Percentiles rank a stretch among this genome's conserved stretches.
Evolutionary conservation across 2,888 invertebrate species (phyloP).

Genomic region (Stenotaenia linearis): DNA sequence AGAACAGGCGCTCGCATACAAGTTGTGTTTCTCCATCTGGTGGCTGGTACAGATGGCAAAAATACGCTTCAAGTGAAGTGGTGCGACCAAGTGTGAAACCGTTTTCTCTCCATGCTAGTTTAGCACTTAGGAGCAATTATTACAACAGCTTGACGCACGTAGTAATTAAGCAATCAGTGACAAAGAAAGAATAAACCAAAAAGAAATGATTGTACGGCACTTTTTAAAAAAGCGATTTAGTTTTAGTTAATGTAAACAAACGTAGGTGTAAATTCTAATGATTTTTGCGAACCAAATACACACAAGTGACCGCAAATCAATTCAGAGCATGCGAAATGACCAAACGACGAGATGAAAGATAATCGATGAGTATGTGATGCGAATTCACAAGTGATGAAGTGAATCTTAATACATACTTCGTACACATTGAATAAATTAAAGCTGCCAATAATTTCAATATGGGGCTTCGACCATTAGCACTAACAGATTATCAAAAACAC

Average conservation of each 20-base stretch:
- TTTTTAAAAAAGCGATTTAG: too few relatives aligned
- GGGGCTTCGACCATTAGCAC: background rate
- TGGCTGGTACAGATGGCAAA: slow-evolving; percentile 10
- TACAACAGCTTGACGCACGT: background rate
- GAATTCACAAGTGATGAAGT: slow-evolving; percentile 12
- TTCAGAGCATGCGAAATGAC: background rate
- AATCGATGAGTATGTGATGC: background rate
- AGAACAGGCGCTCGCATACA: background rate
- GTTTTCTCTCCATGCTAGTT: background rate
- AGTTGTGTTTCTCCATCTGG: slow-evolving; percentile 7
- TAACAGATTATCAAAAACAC: background rate
- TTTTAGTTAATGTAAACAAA: background rate
- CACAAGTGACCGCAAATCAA: background rate
- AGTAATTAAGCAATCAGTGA: background rate
- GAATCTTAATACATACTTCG: background rate
- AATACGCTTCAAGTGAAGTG: slow-evolving; percentile 21
- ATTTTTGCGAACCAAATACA: background rate
- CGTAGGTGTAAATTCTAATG: too few relatives aligned
- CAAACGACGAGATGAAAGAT: background rate
- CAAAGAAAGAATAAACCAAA: background rate
- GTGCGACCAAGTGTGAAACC: slow-evolving; percentile 16
- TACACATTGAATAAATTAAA: background rate
- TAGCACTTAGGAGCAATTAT: slow-evolving; percentile 5
- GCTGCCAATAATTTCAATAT: background rate
- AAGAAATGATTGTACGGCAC: background rate